A percentile compares a stretch with the other conserved stretches of the same genome.
phyloP scores from a whole-genome alignment of 2,888 invertebrate genomes.

The Morpho helenor region DNA sequence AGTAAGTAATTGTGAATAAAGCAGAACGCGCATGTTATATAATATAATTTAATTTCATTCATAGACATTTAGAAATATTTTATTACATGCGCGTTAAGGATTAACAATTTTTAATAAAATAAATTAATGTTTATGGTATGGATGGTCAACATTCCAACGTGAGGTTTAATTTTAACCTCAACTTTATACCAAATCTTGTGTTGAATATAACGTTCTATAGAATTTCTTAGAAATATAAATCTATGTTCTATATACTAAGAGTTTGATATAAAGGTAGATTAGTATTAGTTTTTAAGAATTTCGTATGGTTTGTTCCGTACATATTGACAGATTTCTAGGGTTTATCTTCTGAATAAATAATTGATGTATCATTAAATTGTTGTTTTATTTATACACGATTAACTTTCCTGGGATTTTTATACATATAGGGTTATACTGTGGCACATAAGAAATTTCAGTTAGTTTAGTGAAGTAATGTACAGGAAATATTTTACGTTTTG shows the following conservation, averaged over 20 bases:
- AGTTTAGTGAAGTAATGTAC: too few species aligned
- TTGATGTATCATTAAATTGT: conserved; percentile 25
- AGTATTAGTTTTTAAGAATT: conserved; percentile 28
- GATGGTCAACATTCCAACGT: conserved; percentile 24
- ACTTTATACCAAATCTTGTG: conserved; percentile 17
- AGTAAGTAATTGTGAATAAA: too few species aligned
- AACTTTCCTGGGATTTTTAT: too few species aligned
- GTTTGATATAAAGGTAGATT: conserved; percentile 20
- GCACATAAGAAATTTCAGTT: too few species aligned
- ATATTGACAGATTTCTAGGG: conserved; percentile 22
- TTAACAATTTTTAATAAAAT: not conserved
- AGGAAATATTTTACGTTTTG: too few species aligned
- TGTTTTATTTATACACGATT: conserved; percentile 13
- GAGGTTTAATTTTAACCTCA: conserved; percentile 8
- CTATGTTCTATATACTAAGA: conserved; percentile 16
- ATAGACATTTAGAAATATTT: too few species aligned
- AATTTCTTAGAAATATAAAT: conserved; percentile 16
- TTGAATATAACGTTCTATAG: conserved; percentile 10
- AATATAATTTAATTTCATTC: too few species aligned
- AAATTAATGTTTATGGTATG: not conserved
- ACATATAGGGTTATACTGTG: too few species aligned
- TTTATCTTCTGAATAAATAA: conserved; percentile 30
- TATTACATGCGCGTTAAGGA: not conserved
- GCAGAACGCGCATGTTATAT: too few species aligned
- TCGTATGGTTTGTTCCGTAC: conserved; percentile 27